These are phyloP conservation scores for Orchesellides sinensis DNA, from an alignment of 2,888 invertebrate genomes.

Conservation along the genomic window DNA sequence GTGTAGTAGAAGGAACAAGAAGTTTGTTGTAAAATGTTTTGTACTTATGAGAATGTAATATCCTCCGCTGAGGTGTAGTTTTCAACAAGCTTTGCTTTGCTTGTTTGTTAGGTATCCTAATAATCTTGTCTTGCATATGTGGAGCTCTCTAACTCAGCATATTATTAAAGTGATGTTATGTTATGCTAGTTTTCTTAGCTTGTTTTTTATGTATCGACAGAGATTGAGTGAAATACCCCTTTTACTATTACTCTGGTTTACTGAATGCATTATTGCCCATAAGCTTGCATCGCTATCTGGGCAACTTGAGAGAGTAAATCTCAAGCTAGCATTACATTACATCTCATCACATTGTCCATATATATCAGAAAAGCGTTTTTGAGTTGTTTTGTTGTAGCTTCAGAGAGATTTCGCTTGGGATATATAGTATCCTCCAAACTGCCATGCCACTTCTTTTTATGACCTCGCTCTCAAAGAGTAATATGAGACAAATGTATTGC, in stretches of 20 bases:
- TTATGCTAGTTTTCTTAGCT: neutral
- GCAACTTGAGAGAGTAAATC: neutral
- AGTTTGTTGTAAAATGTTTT: too few relatives aligned
- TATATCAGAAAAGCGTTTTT: too few relatives aligned
- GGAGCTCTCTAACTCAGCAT: too few relatives aligned
- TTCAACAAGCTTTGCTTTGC: neutral
- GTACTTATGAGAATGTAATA: too few relatives aligned
- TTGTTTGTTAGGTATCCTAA: too few relatives aligned
- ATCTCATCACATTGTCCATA: too few relatives aligned
- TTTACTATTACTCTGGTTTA: neutral
- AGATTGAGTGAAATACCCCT: constrained; percentile 37
- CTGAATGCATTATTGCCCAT: neutral
- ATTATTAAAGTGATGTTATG: neutral
- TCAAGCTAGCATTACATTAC: neutral
- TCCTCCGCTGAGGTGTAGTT: too few relatives aligned
- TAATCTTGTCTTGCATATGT: too few relatives aligned
- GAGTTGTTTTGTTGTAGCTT: neutral
- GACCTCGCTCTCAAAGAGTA: constrained; percentile 8
- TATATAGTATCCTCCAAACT: too few relatives aligned
- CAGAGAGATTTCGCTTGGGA: too few relatives aligned
- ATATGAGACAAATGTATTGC: constrained; percentile 35
- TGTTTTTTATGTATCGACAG: constrained; percentile 19
- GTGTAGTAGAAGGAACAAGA: too few relatives aligned
- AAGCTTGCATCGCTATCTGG: neutral
- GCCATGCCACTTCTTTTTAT: constrained; percentile 22